Evolutionary conservation across 1,140 invertebrate species (phyloP).

Genomic region (Diachasmimorpha longicaudata): DNA sequence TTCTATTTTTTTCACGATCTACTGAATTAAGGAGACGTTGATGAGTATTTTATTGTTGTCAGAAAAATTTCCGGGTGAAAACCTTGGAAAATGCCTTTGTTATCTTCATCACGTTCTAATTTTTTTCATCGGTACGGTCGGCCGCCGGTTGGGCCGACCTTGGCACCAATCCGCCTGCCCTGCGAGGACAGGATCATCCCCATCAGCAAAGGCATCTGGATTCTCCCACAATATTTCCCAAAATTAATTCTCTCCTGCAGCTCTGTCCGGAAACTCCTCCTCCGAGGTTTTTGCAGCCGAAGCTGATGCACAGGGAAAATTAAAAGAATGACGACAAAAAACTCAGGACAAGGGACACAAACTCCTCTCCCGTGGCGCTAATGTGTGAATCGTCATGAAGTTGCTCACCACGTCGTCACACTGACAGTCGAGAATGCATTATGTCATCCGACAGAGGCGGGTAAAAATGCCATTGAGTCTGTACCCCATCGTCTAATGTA

Average conservation of each 20-base stretch:
- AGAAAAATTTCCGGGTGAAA: neutral
- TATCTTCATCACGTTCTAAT: no score
- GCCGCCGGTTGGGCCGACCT: no score
- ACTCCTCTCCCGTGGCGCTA: neutral
- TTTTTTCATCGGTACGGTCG: no score
- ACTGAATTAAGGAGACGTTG: neutral
- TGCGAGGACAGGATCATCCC: no score
- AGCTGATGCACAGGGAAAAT: neutral
- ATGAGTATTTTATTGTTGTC: neutral
- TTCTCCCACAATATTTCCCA: no score
- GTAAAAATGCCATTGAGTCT: conserved; percentile 45
- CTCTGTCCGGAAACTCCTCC: neutral
- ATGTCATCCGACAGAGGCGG: conserved; percentile 27
- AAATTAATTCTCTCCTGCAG: neutral
- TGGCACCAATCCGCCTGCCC: no score
- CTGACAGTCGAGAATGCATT: conserved; percentile 8
- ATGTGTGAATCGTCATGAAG: neutral
- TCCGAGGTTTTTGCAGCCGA: neutral
- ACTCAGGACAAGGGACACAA: neutral
- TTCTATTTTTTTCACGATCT: neutral
- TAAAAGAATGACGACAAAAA: neutral
- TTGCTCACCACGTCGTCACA: neutral
- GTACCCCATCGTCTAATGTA: conserved; percentile 30
- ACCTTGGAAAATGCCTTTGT: no score
- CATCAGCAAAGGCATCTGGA: no score